Evolutionary conservation across 2,797 vertebrate genomes (phyloP).

Genomic region (Pseudochaenichthys georgianus): DNA sequence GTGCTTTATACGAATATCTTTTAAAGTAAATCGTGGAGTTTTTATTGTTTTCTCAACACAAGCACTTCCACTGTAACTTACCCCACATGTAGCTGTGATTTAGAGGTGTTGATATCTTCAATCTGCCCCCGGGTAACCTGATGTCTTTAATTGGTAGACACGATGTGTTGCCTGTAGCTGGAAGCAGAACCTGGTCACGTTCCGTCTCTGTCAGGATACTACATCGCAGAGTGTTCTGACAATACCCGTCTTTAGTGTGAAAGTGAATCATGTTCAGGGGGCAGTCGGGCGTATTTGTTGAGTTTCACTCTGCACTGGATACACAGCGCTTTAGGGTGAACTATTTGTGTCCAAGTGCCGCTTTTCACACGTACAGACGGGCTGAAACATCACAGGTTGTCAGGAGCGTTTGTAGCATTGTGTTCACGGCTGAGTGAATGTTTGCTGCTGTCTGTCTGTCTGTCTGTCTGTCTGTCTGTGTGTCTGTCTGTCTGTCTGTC

Average conservation of each 20-base stretch:
- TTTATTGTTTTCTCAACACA: no score
- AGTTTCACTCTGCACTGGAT: background rate
- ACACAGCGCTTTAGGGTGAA: background rate
- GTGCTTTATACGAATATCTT: no score
- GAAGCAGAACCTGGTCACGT: background rate
- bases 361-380: conserved; percentile 12
- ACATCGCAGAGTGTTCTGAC: background rate
- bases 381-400: conserved; percentile 12
- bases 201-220: background rate
- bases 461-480: no score
- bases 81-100: no score
- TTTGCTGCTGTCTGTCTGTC: conserved; percentile 15
- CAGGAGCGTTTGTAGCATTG: background rate
- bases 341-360: conserved; percentile 19
- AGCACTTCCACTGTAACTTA: no score
- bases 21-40: no score
- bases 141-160: no score
- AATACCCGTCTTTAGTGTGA: background rate
- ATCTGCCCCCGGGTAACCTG: no score
- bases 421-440: conserved; percentile 21
- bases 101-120: no score
- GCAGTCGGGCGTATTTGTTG: conserved; percentile 1
- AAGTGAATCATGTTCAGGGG: conserved; percentile 7
- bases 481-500: no score
- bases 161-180: background rate